Conservation (phyloP, 1,140 invertebrate species). For the Camponotus vicinus region DNA sequence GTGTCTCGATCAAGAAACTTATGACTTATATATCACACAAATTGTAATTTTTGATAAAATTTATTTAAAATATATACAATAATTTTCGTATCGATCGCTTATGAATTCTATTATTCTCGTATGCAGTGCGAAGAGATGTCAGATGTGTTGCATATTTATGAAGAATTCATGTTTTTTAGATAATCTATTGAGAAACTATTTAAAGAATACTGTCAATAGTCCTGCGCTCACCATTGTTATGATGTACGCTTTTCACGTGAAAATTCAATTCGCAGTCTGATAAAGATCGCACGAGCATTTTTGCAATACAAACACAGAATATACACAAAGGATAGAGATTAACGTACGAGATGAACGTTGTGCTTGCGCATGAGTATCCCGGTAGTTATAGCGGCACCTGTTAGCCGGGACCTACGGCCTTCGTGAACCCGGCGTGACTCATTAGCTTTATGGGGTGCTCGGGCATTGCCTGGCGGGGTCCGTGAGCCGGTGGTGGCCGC, state of each 20-base stretch:
- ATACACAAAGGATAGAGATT: slow-evolving; percentile 28
- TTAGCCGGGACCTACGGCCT: slow-evolving; percentile 45
- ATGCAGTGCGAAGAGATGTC: neutral
- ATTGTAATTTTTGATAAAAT: slow-evolving; percentile 23
- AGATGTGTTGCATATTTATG: neutral
- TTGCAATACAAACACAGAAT: slow-evolving; percentile 39
- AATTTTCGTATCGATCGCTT: slow-evolving; percentile 12
- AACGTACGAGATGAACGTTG: slow-evolving; percentile 50
- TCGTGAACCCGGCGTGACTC: slow-evolving; percentile 66
- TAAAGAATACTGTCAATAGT: too few relatives aligned
- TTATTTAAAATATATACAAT: neutral
- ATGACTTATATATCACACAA: neutral
- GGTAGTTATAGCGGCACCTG: slow-evolving; percentile 67
- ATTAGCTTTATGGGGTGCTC: slow-evolving; percentile 74
- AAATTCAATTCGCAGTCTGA: neutral
- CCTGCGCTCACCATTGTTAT: too few relatives aligned
- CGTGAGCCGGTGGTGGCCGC: slow-evolving; percentile 62
- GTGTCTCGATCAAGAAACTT: slow-evolving; percentile 37
- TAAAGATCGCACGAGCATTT: slow-evolving; percentile 26
- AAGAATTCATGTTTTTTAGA: neutral
- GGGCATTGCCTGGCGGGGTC: slow-evolving; percentile 64
- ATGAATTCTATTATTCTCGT: slow-evolving; percentile 16
- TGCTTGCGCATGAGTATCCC: slow-evolving; percentile 55
- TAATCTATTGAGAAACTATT: too few relatives aligned
- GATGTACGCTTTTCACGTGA: neutral